phyloP scores from a whole-genome alignment of 2,113 vertebrate species.

The Gymnarchus niloticus region DNA sequence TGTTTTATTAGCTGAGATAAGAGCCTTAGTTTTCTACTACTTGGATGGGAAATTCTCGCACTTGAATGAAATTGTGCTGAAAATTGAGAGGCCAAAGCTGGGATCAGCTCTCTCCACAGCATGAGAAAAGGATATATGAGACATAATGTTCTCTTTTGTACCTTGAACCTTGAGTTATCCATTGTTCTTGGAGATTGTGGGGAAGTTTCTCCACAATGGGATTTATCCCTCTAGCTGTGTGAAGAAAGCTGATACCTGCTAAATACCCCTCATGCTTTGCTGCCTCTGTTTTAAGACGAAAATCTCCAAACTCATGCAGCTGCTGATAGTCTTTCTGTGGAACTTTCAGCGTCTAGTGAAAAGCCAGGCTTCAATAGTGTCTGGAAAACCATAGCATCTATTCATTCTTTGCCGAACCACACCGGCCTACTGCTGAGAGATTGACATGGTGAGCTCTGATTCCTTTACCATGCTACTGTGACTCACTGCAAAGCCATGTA shows the following conservation, averaged over 20 bases:
- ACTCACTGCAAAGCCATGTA: background rate
- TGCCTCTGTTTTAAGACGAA: background rate
- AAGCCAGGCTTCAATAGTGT: background rate
- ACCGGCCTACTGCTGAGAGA: background rate
- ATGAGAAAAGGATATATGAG: background rate
- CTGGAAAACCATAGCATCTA: background rate
- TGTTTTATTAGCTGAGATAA: background rate
- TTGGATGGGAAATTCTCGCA: background rate
- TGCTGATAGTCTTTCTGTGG: background rate
- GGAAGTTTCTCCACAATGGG: background rate
- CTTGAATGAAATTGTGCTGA: background rate
- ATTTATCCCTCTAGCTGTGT: background rate
- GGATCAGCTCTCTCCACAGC: background rate
- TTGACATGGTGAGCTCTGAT: background rate
- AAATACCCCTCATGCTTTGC: background rate
- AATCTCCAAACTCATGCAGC: background rate
- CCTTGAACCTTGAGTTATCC: background rate
- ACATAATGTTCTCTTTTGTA: background rate
- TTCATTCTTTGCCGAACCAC: background rate
- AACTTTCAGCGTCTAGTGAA: background rate
- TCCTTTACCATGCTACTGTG: background rate
- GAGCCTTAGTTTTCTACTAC: background rate
- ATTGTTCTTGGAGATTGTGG: background rate
- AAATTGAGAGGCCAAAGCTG: background rate
- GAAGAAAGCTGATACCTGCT: background rate